These are phyloP conservation scores for Callocephalon fimbriatum DNA, from an alignment of 2,113 vertebrate genomes.

Conservation along the genomic window DNA sequence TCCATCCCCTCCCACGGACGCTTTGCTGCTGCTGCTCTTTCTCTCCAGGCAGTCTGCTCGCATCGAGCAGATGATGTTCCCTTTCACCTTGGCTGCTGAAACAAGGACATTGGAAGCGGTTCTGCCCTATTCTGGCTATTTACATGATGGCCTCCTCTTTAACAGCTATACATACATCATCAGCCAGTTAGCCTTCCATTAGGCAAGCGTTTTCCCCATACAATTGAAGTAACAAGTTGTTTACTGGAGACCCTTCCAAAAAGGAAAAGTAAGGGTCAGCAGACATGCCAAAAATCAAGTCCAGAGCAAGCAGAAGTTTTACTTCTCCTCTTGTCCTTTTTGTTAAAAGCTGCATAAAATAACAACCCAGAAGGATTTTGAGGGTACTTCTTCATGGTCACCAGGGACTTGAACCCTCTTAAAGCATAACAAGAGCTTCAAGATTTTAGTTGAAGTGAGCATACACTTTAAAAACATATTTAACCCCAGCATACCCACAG, in stretches of 20 bases:
- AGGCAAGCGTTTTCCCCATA: conserved; percentile 30
- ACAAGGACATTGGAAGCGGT: neutral
- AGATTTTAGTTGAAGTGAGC: conserved; percentile 36
- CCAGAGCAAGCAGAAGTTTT: conserved; percentile 53
- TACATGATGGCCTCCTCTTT: neutral
- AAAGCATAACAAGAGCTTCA: conserved; percentile 41
- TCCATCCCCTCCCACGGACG: neutral
- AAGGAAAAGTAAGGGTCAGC: conserved; percentile 64
- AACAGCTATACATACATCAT: neutral
- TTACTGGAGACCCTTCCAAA: conserved; percentile 45
- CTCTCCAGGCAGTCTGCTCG: neutral
- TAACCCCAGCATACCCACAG: neutral
- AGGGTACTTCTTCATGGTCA: conserved; percentile 3
- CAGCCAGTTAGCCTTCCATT: neutral
- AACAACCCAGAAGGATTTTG: conserved; percentile 14
- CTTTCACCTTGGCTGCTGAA: conserved; percentile 16
- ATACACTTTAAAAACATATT: conserved; percentile 12
- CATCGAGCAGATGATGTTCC: neutral
- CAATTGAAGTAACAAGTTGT: neutral
- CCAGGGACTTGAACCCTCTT: neutral
- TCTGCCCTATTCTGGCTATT: neutral
- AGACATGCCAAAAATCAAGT: conserved; percentile 53
- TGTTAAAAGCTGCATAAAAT: conserved; percentile 56
- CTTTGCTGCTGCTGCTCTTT: conserved; percentile 13
- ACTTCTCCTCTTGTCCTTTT: conserved; percentile 25